Evolutionary conservation across 2,113 vertebrate species (phyloP).

Genomic region (Pelecanoides urinatrix): DNA sequence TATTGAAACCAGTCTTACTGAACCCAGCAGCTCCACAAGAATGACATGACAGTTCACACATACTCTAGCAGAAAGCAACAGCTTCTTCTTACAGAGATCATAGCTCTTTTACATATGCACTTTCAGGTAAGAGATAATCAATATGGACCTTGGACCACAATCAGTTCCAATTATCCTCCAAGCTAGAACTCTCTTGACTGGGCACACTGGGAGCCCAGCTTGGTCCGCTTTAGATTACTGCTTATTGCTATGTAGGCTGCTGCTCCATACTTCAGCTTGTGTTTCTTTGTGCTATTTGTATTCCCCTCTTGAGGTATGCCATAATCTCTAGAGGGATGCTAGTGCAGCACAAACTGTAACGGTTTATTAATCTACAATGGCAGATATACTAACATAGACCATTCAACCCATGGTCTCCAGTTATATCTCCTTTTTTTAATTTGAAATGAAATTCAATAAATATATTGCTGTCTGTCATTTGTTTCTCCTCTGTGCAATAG

Average conservation of each 20-base stretch:
- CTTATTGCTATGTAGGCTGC: not conserved
- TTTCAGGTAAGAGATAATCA: not conserved
- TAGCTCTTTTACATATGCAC: not conserved
- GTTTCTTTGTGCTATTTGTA: not conserved
- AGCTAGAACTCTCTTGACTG: not conserved
- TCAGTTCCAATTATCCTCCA: not conserved
- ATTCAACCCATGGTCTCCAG: not conserved
- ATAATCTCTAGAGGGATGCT: not conserved
- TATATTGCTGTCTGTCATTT: not conserved
- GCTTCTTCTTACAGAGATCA: not conserved
- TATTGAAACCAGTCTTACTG: not conserved
- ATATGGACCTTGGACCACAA: not conserved
- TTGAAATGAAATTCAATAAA: not conserved
- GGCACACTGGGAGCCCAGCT: not conserved
- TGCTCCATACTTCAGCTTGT: not conserved
- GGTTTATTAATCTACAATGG: not conserved
- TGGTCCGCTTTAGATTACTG: not conserved
- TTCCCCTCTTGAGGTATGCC: not conserved
- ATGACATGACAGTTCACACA: not conserved
- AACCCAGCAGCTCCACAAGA: not conserved
- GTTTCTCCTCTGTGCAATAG: not conserved
- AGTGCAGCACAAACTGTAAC: not conserved
- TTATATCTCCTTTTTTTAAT: not conserved
- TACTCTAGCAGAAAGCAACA: not conserved
- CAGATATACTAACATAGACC: not conserved